Evolutionary conservation across 2,113 vertebrate species (phyloP).

Genomic region (Trogon melanurus): DNA sequence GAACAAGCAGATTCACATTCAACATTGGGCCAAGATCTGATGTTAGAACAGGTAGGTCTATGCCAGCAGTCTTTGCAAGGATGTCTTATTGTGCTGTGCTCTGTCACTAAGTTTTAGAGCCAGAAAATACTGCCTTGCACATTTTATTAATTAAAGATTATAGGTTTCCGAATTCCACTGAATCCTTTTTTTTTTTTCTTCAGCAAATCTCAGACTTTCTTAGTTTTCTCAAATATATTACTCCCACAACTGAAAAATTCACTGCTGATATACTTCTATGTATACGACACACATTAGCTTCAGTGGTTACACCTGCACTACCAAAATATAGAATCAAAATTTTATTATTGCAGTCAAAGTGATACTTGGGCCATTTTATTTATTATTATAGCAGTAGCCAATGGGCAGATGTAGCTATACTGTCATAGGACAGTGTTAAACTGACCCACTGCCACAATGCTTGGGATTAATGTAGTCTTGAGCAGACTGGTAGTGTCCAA

Average conservation of each 20-base stretch:
- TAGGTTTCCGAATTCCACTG: background rate
- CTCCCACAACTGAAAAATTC: background rate
- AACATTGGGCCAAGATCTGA: accelerated
- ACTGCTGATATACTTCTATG: background rate
- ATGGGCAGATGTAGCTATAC: background rate
- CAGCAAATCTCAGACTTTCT: background rate
- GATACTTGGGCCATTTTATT: background rate
- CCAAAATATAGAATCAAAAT: background rate
- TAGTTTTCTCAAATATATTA: background rate
- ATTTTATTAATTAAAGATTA: background rate
- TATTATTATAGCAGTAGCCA: background rate
- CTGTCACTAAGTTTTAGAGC: background rate
- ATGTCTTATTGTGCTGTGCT: background rate
- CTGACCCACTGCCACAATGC: background rate
- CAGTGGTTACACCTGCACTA: background rate
- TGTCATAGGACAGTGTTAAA: background rate
- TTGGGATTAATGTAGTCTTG: background rate
- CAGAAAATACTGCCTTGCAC: background rate
- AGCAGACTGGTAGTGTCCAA: background rate
- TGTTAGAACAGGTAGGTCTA: background rate
- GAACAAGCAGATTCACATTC: background rate
- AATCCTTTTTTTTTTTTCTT: background rate
- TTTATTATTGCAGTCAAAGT: background rate
- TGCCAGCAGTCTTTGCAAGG: background rate
- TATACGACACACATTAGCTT: background rate